Percentiles rank a stretch among this genome's conserved stretches.
These are phyloP conservation scores for Melipona bicolor DNA, from an alignment of 2,888 invertebrate genomes.

Conservation along the genomic window DNA sequence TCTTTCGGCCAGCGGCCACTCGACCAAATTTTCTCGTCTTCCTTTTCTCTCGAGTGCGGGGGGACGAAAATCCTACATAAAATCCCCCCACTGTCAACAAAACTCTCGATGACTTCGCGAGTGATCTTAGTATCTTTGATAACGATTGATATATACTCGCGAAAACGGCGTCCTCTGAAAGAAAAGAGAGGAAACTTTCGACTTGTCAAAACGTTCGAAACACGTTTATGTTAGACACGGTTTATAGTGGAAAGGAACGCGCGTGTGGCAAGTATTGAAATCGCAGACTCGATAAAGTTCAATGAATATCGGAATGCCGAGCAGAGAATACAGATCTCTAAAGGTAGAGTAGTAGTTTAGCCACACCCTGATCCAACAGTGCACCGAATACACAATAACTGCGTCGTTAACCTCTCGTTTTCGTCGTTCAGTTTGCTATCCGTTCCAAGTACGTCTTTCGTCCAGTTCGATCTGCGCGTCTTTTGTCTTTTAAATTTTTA, in stretches of 20 bases:
- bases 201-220: no score
- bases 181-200: no score
- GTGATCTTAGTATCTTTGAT: no score
- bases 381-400: slow-evolving; percentile 43
- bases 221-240: no score
- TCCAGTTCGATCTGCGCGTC: background rate
- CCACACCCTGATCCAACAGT: slow-evolving; percentile 35
- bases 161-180: no score
- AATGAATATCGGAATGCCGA: background rate
- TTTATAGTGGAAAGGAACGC: background rate
- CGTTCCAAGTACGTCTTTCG: slow-evolving; percentile 1
- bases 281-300: background rate
- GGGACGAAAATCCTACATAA: no score
- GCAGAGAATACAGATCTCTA: background rate
- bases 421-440: slow-evolving; percentile 58
- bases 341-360: background rate
- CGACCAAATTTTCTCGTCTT: slow-evolving; percentile 3
- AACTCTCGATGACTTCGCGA: no score
- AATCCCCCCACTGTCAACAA: no score
- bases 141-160: no score
- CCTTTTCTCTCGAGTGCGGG: background rate
- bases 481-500: background rate
- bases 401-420: slow-evolving; percentile 65
- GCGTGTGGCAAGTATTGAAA: background rate
- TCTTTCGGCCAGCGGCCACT: background rate